Conservation (phyloP, 2,888 invertebrate species). For the Heteromyza rotundicornis region DNA sequence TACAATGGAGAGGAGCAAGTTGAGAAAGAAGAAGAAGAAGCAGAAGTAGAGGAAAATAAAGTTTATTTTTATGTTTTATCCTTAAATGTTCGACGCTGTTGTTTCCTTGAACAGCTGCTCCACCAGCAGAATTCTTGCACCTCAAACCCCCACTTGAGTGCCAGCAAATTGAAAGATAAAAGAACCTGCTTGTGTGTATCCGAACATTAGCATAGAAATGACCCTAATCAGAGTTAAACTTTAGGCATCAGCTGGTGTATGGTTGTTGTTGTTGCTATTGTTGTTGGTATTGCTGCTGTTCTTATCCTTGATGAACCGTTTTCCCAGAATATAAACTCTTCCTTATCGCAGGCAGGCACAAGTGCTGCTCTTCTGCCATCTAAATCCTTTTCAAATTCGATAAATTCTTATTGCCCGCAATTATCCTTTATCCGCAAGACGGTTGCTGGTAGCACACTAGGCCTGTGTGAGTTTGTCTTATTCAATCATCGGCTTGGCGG, state of each 20-base stretch:
- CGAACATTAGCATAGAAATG: conserved; percentile 1
- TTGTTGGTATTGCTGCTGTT: too few relatives aligned
- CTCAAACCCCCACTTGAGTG: too few relatives aligned
- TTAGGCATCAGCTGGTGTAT: not conserved
- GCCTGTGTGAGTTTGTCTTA: too few relatives aligned
- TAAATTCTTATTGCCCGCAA: conserved; percentile 2
- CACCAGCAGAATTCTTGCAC: not conserved
- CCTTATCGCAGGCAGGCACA: too few relatives aligned
- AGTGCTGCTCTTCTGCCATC: too few relatives aligned
- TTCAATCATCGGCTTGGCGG: not conserved
- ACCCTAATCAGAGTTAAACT: not conserved
- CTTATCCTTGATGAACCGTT: too few relatives aligned
- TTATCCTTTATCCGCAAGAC: not conserved
- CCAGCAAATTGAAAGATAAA: not conserved
- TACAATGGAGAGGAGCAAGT: not conserved
- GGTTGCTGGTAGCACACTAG: not conserved
- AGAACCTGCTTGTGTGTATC: not conserved
- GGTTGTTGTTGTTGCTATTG: not conserved
- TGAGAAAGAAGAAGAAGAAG: not conserved
- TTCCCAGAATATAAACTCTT: too few relatives aligned
- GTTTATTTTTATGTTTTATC: conserved; percentile 4
- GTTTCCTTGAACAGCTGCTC: not conserved
- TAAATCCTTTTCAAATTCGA: not conserved
- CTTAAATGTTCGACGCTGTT: not conserved
- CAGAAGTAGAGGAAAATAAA: not conserved